Evolutionary conservation across 2,113 vertebrate genomes (phyloP).

Genomic region (Clarias macrocephalus): DNA sequence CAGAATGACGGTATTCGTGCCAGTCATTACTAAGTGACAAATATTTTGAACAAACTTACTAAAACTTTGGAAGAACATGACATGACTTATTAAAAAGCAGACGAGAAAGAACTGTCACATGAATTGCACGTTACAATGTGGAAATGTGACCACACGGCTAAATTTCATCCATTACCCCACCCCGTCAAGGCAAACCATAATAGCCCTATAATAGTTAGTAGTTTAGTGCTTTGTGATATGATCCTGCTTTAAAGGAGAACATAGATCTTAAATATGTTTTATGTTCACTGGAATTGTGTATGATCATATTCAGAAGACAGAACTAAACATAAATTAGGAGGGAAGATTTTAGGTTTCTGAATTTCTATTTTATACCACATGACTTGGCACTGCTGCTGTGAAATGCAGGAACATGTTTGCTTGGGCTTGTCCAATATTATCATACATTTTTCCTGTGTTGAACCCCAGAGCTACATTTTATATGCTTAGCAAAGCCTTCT

Average conservation of each 20-base stretch:
- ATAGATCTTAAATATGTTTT: not conserved
- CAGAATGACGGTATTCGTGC: not conserved
- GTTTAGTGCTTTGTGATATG: conserved; percentile 1
- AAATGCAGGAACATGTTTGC: conserved; percentile 49
- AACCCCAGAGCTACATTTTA: conserved; percentile 17
- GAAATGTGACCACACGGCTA: not conserved
- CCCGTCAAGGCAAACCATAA: not conserved
- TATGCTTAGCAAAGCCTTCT: conserved; percentile 20
- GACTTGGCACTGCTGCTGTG: conserved; percentile 31
- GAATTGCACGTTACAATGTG: not conserved
- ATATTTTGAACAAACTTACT: not conserved
- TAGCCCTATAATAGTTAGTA: not conserved
- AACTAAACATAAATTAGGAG: not conserved
- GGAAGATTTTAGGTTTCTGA: not conserved
- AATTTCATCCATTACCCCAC: not conserved
- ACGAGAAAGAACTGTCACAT: not conserved
- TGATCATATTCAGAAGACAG: not conserved
- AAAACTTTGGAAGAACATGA: not conserved
- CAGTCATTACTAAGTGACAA: not conserved
- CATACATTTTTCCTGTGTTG: conserved; percentile 44
- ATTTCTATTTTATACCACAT: conserved; percentile 27
- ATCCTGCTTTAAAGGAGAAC: conserved; percentile 13
- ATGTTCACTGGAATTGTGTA: not conserved
- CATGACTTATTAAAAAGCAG: not conserved
- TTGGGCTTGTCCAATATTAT: conserved; percentile 57